Evolutionary conservation across 2,888 invertebrate species (phyloP), one percentile per base, ranked within the genome.

Genomic region (Ophraella communa): DNA sequence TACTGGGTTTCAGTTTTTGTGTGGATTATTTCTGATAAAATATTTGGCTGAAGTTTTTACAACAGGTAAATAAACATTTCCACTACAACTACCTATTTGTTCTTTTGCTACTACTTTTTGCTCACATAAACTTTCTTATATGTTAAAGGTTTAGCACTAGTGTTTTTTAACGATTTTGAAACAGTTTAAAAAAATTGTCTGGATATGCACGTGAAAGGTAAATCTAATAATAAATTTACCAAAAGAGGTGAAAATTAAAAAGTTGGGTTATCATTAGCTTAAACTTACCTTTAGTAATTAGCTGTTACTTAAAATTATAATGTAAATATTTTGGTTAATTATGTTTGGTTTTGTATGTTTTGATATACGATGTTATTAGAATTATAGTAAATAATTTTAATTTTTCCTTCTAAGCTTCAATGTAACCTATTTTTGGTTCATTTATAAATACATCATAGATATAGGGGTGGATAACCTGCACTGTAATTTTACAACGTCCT

Each of bases 41-140:
- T 47, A 21, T 23, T 47, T 47, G 23, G 20, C 54, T 17, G 17
- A 1, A 18, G 30, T 44, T 30, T 56, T 21, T 14, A 56, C 17
- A 45, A 56, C 20, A 56, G 56, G 56, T 56, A 56, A 55, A 55
- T 20, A 45, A 18, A 35, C 52, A 21, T 45, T 45, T 45, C 21
- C 21, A 45, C 21, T 45, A 45, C 20, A 10, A 39, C 39, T 14
- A 17, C 17, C n/a, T n/a, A n/a, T 39, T 14, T 39, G 39, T 39
- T 39, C 39, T 39, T 39, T 17, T 39, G 39, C 17, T 39, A 39
- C 14, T 14, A 39, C n/a, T 35, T 35, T 35, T 39, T 39, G 14
- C 2, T 39, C 17, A 17, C 17, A 14, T 14, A 39, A n/a, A 17
- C 17, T 39, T 39, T 39, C 39, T 17, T 39, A 17, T 39, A 4